Evolutionary conservation across 2,888 invertebrate species (phyloP), one percentile per base, ranked within the genome.

Genomic region (Scaptomyza reducta): DNA sequence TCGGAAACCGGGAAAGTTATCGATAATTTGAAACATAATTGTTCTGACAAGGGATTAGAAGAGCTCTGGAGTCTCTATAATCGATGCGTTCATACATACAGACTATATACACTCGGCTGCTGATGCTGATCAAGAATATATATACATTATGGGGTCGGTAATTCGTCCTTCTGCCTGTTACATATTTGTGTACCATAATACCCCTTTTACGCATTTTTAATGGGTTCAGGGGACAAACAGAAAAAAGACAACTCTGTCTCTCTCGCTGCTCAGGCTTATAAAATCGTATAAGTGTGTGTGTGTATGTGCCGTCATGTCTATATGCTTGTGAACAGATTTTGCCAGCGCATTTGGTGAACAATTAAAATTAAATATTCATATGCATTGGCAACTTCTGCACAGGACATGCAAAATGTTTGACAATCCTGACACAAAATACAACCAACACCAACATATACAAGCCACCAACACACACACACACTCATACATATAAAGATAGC

Each of bases 291-390:
- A 18, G 6, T 49, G 18, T 50, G 9, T 25, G n/a, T 18, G 38
- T 38, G n/a, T 33, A 41, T 40, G 27, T 53, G 53, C 22, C 35
- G n/a, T 22, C 22, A 22, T 65, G 16, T 62, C 50, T 22, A 33
- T 46, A 50, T 44, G 35, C 69, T 46, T 75, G 72, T 64, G 70
- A 81, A 78, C 75, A 75, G 75, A 84, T 84, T 80, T 84, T 70
- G 66, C 82, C 59, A 66, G 67, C 82, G 64, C 79, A 74, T 82
- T 82, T 87, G 82, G 75, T 70, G 70, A 86, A 86, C 84, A 85
- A 85, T 85, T 85, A 85, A 85, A 79, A 88, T 85, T 83, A 85
- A 88, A 70, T 74, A 88, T 85, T 83, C 74, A 85, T 85, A 58
- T 61, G 61, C 75, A 79, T 75, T 72, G 75, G 59, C 71, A 72